Conservation (phyloP, 2,888 invertebrate species). For the Julus scanicus region DNA sequence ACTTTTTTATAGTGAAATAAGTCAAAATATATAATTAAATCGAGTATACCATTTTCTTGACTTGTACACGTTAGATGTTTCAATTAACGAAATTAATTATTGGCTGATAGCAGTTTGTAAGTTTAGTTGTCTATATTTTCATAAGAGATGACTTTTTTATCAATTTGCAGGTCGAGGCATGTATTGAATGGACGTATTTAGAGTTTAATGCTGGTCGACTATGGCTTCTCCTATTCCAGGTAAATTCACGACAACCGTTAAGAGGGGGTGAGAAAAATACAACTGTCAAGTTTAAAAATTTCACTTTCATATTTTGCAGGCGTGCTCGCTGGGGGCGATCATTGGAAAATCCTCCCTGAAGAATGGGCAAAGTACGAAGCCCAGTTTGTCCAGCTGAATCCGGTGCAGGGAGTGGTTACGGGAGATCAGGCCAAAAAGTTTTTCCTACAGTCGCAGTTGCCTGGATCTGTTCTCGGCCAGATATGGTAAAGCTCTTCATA, state of each 20-base stretch:
- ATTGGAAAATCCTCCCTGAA: conserved; percentile 87
- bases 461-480: conserved; percentile 88
- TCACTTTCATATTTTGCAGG: neutral
- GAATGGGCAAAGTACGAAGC: conserved; percentile 89
- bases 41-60: too few species aligned
- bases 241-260: neutral
- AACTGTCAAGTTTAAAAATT: too few species aligned
- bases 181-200: too few species aligned
- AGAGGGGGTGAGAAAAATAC: too few species aligned
- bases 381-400: conserved; percentile 89
- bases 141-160: too few species aligned
- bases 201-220: neutral
- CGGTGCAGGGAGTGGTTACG: conserved; percentile 86
- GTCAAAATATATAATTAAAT: too few species aligned
- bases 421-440: conserved; percentile 95
- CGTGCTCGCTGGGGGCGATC: conserved; percentile 70
- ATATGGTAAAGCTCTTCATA: conserved; percentile 80
- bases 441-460: conserved; percentile 90
- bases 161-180: too few species aligned
- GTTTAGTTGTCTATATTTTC: too few species aligned
- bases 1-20: too few species aligned
- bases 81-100: too few species aligned
- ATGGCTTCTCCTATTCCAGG: neutral
- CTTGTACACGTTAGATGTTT: too few species aligned
- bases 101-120: too few species aligned